Evolutionary conservation across 2,888 invertebrate genomes (phyloP), one percentile per base, ranked within the genome.

Genomic region (Lepas anatifera): DNA sequence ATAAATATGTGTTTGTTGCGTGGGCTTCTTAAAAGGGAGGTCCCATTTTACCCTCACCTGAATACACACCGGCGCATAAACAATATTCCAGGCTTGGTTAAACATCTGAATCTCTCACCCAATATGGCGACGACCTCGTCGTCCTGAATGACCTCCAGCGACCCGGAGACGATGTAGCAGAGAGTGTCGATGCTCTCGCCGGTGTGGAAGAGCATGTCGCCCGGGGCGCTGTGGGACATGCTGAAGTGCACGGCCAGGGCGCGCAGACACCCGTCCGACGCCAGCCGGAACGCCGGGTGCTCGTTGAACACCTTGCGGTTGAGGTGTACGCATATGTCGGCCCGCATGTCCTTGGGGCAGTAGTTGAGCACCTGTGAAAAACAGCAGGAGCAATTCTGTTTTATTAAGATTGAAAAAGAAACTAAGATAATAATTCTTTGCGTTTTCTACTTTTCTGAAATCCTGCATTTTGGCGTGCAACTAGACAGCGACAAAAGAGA

Each of bases 291-390:
- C 75, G 94, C 93, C 71, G 94, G 93, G 84, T 94, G 93, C 83
- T 94, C 96, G 85, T 94, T 94, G 86, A 94, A 94, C 78, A 98
- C 99, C 84, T 98, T 98, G 75, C 99, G 87, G 85, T 99, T 99
- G 76, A 99, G 86, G 83, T 99, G 99, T 77, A 99, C 99, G 84
- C 99, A 99, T 80, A 99, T 96, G 83, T 99, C 99, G 70, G 99
- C 99, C 82, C 97, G 98, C 99, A 99, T 99, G 84, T 99, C 99
- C 83, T 99, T 99, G 68, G 99, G 99, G 83, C 99, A 99, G 85
- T 99, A 99, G 85, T 97, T 96, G 78, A 99, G 86, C 79, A 99
- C 99, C 95, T 95, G 84, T 39, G 39, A 50, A n/a, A n/a, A n/a
- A n/a, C n/a, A n/a, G n/a, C n/a, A n/a, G n/a, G n/a, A n/a, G n/a